phyloP scores from a whole-genome alignment of 2,888 invertebrate species.

The Periphyllus acericola region DNA sequence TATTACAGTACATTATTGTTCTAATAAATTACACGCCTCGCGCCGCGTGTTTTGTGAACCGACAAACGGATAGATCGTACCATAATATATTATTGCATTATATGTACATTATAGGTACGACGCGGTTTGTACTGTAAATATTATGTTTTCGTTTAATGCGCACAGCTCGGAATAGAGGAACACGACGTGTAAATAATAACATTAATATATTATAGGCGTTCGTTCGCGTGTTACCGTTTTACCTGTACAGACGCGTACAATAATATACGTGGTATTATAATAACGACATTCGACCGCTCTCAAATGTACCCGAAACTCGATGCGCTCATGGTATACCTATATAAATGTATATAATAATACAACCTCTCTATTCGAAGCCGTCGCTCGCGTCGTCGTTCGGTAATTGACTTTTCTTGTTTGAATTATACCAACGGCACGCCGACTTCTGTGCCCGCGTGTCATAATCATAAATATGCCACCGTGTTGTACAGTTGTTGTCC shows the following conservation, averaged over 20 bases:
- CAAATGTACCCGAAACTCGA: neutral
- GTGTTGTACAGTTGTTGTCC: neutral
- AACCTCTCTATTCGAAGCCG: no score
- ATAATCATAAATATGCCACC: constrained; percentile 57
- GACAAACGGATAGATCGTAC: neutral
- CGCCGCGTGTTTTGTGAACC: neutral
- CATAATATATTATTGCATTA: neutral
- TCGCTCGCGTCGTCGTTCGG: neutral
- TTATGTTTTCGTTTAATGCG: neutral
- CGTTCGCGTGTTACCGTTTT: neutral
- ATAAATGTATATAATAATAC: no score
- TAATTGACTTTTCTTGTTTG: constrained; percentile 59
- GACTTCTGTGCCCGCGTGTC: constrained; percentile 52
- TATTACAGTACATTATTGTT: neutral
- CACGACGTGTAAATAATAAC: neutral
- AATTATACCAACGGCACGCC: constrained; percentile 44
- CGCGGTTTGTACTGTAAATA: neutral
- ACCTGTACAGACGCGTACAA: neutral
- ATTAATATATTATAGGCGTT: no score
- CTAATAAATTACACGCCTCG: neutral
- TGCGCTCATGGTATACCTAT: neutral
- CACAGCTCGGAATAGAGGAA: neutral
- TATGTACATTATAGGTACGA: neutral
- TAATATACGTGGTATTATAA: neutral
- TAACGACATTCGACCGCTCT: no score